Conservation (phyloP, 2,888 invertebrate genomes). For the Ernsta delagoae region DNA sequence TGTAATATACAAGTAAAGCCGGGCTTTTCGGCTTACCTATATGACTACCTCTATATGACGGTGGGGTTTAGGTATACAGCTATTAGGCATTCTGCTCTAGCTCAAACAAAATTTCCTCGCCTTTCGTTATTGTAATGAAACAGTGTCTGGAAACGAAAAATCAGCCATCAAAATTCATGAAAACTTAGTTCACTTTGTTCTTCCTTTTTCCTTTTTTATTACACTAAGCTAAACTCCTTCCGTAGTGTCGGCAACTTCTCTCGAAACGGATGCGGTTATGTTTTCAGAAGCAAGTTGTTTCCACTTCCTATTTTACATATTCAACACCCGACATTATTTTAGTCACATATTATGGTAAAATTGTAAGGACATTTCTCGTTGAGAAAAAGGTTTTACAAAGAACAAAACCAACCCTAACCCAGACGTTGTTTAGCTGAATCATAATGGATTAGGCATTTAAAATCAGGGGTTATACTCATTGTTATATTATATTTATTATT, state of each 20-base stretch:
- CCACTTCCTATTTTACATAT: conserved; percentile 35
- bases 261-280: conserved; percentile 27
- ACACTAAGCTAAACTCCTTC: conserved; percentile 25
- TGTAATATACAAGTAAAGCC: too few species aligned
- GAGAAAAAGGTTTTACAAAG: too few species aligned
- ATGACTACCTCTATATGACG: too few species aligned
- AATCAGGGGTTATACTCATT: too few species aligned
- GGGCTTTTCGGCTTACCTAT: too few species aligned
- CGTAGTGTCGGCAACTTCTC: conserved; percentile 23
- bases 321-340: conserved; percentile 33
- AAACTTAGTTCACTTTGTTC: conserved; percentile 26
- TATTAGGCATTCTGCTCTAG: not conserved
- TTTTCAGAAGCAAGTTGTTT: conserved; percentile 33
- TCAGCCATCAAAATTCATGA: conserved; percentile 35
- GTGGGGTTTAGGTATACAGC: too few species aligned
- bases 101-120: not conserved
- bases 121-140: conserved; percentile 11
- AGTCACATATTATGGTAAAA: conserved; percentile 23
- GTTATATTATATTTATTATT: too few species aligned
- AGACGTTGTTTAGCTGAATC: too few species aligned
- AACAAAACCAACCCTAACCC: too few species aligned
- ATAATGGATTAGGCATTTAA: too few species aligned
- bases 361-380: too few species aligned
- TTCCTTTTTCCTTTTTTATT: conserved; percentile 28
- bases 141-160: conserved; percentile 24